Conservation (phyloP, 2,113 vertebrate species). For the Oreochromis niloticus region DNA sequence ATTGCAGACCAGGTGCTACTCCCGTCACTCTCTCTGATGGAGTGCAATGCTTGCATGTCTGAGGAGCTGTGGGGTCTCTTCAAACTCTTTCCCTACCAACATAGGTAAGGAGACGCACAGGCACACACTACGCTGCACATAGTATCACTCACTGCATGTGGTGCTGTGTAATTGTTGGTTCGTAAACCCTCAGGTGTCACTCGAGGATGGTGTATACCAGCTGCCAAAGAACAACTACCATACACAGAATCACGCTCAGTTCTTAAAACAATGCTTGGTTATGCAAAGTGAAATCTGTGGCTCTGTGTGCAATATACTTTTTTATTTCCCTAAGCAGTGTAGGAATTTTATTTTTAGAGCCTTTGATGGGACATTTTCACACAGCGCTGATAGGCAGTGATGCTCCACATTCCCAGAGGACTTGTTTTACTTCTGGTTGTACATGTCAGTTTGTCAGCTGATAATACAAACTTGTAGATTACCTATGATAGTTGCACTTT, state of each 20-base stretch:
- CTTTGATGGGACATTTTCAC: not conserved
- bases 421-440: not conserved
- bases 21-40: constrained; percentile 93
- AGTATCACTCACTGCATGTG: not conserved
- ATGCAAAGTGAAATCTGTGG: not conserved
- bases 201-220: not conserved
- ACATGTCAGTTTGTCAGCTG: not conserved
- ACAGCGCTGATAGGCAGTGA: not conserved
- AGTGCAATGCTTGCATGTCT: constrained; percentile 94
- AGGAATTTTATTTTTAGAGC: not conserved
- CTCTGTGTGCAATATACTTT: not conserved
- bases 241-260: not conserved
- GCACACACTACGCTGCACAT: not conserved
- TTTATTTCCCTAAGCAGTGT: not conserved
- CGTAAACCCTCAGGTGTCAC: not conserved
- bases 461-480: not conserved
- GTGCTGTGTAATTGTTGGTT: not conserved
- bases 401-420: not conserved
- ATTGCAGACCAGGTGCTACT: constrained; percentile 80
- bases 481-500: not conserved
- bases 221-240: not conserved
- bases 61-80: constrained; percentile 92
- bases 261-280: not conserved
- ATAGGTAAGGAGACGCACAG: constrained; percentile 76
- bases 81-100: constrained; percentile 95